Percentiles rank a stretch among this genome's conserved stretches.
Evolutionary conservation across 37 sponge, comb jelly and placozoan species (phyloP).

Genomic region (Haliclona indistincta): DNA sequence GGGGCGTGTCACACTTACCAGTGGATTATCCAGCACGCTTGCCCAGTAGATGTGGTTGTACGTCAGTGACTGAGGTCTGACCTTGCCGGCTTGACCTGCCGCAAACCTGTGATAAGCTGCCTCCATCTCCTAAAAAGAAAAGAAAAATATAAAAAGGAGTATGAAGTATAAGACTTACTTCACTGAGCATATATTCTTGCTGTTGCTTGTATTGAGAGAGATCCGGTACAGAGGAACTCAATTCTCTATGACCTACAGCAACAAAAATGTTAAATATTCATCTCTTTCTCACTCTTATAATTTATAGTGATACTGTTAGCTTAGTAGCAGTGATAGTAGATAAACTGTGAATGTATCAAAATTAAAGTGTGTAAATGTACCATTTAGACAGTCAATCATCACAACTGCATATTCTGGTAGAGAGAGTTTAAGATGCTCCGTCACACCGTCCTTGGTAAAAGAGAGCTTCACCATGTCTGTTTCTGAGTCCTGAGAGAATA

Average conservation of each 20-base stretch:
- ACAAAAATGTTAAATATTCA: too few species aligned
- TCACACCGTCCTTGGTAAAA: constrained; percentile 33
- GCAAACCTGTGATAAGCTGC: constrained; percentile 31
- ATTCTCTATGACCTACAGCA: constrained; percentile 38
- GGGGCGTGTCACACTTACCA: too few species aligned
- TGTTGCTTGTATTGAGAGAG: too few species aligned
- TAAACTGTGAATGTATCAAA: constrained; percentile 12
- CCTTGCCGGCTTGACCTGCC: constrained; percentile 23
- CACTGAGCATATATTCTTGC: too few species aligned
- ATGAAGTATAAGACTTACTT: too few species aligned
- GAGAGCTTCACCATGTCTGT: constrained; percentile 43
- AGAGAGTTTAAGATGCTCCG: constrained; percentile 41
- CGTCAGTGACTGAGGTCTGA: constrained; percentile 52
- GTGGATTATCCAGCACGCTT: constrained; percentile 63
- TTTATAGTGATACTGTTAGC: too few species aligned
- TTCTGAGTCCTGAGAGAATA: constrained; percentile 11
- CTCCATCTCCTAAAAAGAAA: constrained; percentile 22
- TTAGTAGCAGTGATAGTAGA: too few species aligned
- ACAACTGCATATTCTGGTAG: constrained; percentile 82
- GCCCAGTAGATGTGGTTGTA: constrained; percentile 76
- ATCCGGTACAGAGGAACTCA: constrained; percentile 31
- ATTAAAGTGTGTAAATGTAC: constrained; percentile 18
- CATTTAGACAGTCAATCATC: constrained; percentile 70
- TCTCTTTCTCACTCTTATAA: too few species aligned
- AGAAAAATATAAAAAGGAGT: too few species aligned